Conservation (phyloP, 2,113 vertebrate genomes). For the Patagioenas fasciata region DNA sequence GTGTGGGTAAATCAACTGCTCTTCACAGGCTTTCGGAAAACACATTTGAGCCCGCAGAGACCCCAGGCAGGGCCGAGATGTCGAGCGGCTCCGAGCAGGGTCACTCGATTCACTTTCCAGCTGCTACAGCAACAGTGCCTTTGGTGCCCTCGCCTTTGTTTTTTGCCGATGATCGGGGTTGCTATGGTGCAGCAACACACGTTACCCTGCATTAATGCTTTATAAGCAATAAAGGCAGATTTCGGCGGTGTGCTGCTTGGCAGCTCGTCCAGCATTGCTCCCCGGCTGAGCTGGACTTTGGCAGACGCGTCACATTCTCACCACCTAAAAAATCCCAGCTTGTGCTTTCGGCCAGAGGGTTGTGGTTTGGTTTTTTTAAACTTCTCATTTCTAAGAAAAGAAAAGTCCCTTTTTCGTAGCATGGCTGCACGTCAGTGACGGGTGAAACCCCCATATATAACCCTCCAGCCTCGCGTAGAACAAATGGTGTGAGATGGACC, state of each 20-base stretch:
- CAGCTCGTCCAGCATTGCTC: neutral
- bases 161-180: neutral
- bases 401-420: neutral
- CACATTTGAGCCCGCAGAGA: neutral
- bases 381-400: constrained; percentile 28
- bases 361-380: neutral
- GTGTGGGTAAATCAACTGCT: neutral
- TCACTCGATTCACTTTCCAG: neutral
- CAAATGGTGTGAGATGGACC: neutral
- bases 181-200: neutral
- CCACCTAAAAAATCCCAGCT: neutral
- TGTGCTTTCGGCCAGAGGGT: neutral
- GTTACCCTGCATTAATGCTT: neutral
- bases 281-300: neutral
- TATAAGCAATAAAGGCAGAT: neutral
- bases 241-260: neutral
- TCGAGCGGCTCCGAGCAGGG: neutral
- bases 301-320: neutral
- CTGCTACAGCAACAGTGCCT: neutral
- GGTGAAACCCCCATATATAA: neutral
- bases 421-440: neutral
- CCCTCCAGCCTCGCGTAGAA: neutral
- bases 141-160: neutral
- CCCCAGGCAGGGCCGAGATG: neutral
- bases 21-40: neutral